These are phyloP conservation scores for Sogatella furcifera DNA, from an alignment of 1,140 invertebrate species.

Conservation along the genomic window DNA sequence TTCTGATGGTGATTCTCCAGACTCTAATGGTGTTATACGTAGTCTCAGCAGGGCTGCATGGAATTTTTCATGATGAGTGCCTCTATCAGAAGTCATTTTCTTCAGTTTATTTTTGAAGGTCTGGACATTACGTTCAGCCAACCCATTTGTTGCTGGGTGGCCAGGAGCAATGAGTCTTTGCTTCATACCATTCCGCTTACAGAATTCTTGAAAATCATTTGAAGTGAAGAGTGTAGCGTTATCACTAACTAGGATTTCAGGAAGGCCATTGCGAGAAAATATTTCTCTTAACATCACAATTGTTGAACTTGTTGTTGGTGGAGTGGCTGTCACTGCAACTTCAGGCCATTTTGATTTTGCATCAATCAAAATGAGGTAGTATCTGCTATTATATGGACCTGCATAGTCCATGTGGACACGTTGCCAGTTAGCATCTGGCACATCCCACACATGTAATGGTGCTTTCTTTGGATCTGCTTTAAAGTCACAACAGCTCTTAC, in stretches of 20 bases:
- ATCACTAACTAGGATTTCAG: slow-evolving; percentile 10
- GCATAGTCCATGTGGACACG: slow-evolving; percentile 38
- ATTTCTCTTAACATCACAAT: slow-evolving; percentile 4
- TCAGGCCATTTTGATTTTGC: slow-evolving; percentile 28
- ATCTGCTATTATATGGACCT: slow-evolving; percentile 31
- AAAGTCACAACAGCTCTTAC: slow-evolving; percentile 6
- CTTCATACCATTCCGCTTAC: slow-evolving; percentile 17
- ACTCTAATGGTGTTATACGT: slow-evolving; percentile 2
- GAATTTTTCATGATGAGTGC: neutral
- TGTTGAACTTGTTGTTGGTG: neutral
- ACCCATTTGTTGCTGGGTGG: slow-evolving; percentile 30
- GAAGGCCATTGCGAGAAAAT: slow-evolving; percentile 2
- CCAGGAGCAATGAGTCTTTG: slow-evolving; percentile 26
- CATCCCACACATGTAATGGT: slow-evolving; percentile 26
- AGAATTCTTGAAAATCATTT: slow-evolving; percentile 7
- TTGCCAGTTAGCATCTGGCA: slow-evolving; percentile 31
- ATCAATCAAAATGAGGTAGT: slow-evolving; percentile 35
- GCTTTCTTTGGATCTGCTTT: slow-evolving; percentile 10
- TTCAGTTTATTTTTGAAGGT: slow-evolving; percentile 27
- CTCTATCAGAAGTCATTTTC: slow-evolving; percentile 20
- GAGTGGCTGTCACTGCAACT: slow-evolving; percentile 9
- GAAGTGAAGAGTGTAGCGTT: slow-evolving; percentile 14
- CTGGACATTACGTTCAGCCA: slow-evolving; percentile 28
- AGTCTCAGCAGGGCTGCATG: neutral
- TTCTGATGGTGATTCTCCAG: slow-evolving; percentile 1